These are phyloP conservation scores for Lymantria dispar DNA, from an alignment of 2,888 invertebrate species.

Conservation along the genomic window DNA sequence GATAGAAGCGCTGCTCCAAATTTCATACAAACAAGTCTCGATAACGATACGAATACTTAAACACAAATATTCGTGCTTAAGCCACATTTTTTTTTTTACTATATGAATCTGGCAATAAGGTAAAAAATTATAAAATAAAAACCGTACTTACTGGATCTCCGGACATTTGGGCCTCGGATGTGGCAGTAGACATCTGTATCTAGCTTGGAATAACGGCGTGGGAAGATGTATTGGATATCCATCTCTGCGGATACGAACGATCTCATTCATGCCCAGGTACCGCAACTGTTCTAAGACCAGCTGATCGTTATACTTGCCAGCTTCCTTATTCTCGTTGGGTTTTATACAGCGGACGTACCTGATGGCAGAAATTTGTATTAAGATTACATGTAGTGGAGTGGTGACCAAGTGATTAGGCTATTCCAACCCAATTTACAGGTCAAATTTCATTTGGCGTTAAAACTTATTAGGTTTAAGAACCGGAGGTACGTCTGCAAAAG, in stretches of 20 bases:
- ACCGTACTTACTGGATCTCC: slow-evolving; percentile 55
- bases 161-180: slow-evolving; percentile 61
- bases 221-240: slow-evolving; percentile 94
- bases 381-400: too few species aligned
- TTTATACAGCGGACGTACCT: slow-evolving; percentile 96
- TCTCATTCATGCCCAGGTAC: slow-evolving; percentile 96
- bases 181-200: slow-evolving; percentile 90
- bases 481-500: too few species aligned
- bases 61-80: too few species aligned
- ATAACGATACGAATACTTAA: too few species aligned
- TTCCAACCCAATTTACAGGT: too few species aligned
- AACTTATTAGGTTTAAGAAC: too few species aligned
- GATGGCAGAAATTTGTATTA: neutral
- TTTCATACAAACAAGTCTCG: too few species aligned
- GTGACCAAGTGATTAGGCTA: too few species aligned
- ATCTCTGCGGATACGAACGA: slow-evolving; percentile 94
- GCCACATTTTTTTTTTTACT: too few species aligned
- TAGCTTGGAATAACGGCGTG: slow-evolving; percentile 87
- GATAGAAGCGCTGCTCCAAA: too few species aligned
- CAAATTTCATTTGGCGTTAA: too few species aligned
- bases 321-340: slow-evolving; percentile 92
- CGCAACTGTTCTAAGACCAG: slow-evolving; percentile 93
- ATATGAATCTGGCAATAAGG: too few species aligned
- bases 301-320: slow-evolving; percentile 89
- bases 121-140: neutral